These are phyloP conservation scores for Grammomys dolichurus DNA, from an alignment of 2,113 vertebrate genomes.

Conservation along the genomic window DNA sequence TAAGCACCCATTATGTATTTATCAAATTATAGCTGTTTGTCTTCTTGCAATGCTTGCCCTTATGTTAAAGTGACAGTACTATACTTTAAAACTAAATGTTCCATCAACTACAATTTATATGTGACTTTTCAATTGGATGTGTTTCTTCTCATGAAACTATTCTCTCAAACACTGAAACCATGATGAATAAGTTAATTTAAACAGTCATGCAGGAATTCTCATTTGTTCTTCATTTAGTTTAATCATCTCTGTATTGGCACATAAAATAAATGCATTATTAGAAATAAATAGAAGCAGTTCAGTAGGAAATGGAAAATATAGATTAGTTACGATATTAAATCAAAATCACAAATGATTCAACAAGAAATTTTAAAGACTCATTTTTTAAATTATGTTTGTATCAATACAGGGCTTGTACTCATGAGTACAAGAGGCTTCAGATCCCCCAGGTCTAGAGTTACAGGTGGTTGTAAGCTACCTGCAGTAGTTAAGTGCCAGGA, in stretches of 20 bases:
- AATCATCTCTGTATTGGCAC: conserved; percentile 1
- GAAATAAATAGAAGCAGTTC: background rate
- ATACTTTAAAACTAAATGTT: conserved; percentile 48
- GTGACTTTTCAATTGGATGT: background rate
- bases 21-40: background rate
- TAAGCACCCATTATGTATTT: background rate
- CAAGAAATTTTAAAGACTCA: background rate
- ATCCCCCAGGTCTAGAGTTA: background rate
- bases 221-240: conserved; percentile 47
- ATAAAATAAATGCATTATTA: conserved; percentile 17
- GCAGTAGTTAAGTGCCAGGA: background rate
- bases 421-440: background rate
- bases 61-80: conserved; percentile 15
- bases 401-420: background rate
- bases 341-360: conserved; percentile 43
- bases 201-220: background rate
- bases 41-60: conserved; percentile 16
- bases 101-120: background rate
- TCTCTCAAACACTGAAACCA: conserved; percentile 18
- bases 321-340: conserved; percentile 40
- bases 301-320: conserved; percentile 41
- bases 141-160: conserved; percentile 17
- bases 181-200: background rate
- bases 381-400: background rate
- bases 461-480: too few relatives aligned